Conservation (phyloP, 2,797 vertebrate species). For the Galaxias olidus region DNA sequence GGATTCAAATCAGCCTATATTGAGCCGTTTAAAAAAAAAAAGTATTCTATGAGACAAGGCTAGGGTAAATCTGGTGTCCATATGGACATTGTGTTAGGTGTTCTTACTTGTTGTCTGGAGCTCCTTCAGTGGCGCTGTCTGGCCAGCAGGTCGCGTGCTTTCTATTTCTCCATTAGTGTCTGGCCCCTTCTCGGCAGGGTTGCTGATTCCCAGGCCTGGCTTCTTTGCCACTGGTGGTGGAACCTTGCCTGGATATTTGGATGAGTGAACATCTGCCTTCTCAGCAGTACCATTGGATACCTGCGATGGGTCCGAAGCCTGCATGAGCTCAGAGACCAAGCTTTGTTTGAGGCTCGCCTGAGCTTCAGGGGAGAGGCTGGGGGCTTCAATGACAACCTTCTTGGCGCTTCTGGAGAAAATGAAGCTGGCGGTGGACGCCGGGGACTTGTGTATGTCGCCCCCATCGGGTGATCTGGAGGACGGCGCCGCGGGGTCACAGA, state of each 20-base stretch:
- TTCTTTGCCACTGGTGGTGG: constrained; percentile 94
- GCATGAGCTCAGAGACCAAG: constrained; percentile 84
- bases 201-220: constrained; percentile 64
- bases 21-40: too few species aligned
- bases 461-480: constrained; percentile 55
- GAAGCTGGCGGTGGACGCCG: constrained; percentile 92
- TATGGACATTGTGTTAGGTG: background rate
- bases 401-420: constrained; percentile 92
- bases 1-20: too few species aligned
- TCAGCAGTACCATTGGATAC: constrained; percentile 56
- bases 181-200: constrained; percentile 57
- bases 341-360: constrained; percentile 84
- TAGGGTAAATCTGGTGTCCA: background rate
- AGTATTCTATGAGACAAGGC: constrained; percentile 1
- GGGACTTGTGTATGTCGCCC: constrained; percentile 73
- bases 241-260: constrained; percentile 79
- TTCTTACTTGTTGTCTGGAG: constrained; percentile 65
- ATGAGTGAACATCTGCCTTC: constrained; percentile 26
- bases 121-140: constrained; percentile 55
- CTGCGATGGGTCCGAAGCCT: constrained; percentile 78
- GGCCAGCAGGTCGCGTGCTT: constrained; percentile 53
- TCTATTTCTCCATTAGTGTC: constrained; percentile 55
- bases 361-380: constrained; percentile 71
- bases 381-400: constrained; percentile 84
- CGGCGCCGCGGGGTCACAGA: constrained; percentile 41